These are phyloP conservation scores for Microhierax caerulescens DNA, from an alignment of 2,797 vertebrate genomes.

Conservation along the genomic window DNA sequence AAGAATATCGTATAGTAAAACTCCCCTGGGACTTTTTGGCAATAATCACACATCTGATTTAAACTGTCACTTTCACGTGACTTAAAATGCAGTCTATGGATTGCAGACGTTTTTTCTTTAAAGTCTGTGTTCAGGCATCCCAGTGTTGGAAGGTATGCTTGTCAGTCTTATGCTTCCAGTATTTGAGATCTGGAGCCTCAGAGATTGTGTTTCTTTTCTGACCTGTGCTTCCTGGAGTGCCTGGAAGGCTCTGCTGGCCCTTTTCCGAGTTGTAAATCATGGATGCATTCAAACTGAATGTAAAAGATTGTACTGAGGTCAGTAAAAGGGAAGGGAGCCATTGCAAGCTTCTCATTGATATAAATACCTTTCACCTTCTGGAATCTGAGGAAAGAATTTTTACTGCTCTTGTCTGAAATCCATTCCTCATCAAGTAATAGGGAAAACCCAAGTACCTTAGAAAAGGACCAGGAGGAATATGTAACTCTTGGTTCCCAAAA, in stretches of 20 bases:
- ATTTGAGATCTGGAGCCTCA: not conserved
- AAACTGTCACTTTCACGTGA: not conserved
- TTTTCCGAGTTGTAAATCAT: not conserved
- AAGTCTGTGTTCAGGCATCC: not conserved
- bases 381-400: not conserved
- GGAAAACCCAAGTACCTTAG: accelerated
- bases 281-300: not conserved
- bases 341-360: not conserved
- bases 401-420: not conserved
- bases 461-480: not conserved
- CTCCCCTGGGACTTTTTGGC: not conserved
- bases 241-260: not conserved
- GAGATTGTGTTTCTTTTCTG: not conserved
- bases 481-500: not conserved
- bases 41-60: not conserved
- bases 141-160: not conserved
- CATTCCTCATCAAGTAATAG: not conserved
- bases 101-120: not conserved
- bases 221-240: not conserved
- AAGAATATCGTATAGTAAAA: not conserved
- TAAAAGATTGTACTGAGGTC: not conserved
- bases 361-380: not conserved
- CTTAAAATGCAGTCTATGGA: not conserved
- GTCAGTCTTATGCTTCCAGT: not conserved
- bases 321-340: not conserved